Evolutionary conservation across 2,113 vertebrate genomes (phyloP).

Genomic region (Arenaria interpres): DNA sequence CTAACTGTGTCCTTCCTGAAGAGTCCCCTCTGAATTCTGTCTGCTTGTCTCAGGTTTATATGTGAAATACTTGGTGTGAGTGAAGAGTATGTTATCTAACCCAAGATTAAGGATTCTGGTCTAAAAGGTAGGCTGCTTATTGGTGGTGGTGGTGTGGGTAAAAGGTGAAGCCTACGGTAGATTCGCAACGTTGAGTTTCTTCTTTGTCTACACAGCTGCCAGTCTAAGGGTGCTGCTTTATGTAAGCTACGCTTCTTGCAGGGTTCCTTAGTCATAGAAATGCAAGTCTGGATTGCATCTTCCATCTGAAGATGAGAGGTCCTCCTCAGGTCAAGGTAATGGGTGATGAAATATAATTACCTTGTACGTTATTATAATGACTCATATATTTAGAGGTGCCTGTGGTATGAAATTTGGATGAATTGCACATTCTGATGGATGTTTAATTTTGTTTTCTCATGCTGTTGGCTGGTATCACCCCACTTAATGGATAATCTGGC

Average conservation of each 20-base stretch:
- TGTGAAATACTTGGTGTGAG: neutral
- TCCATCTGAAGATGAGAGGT: constrained; percentile 30
- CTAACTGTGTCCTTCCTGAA: neutral
- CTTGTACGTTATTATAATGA: constrained; percentile 59
- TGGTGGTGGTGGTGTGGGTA: neutral
- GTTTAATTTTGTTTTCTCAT: constrained; percentile 61
- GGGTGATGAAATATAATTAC: constrained; percentile 59
- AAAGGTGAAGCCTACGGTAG: neutral
- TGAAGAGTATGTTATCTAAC: neutral
- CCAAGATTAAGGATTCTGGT: neutral
- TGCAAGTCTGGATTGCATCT: constrained; percentile 40
- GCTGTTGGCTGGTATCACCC: constrained; percentile 25
- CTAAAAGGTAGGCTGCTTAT: neutral
- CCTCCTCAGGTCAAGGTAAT: constrained; percentile 47
- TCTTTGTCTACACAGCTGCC: neutral
- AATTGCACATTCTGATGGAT: constrained; percentile 43
- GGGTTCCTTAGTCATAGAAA: constrained; percentile 12
- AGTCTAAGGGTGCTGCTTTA: neutral
- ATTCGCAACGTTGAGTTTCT: neutral
- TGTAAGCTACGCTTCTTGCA: neutral
- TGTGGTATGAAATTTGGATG: constrained; percentile 51
- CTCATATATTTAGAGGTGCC: constrained; percentile 55
- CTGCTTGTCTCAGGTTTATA: neutral
- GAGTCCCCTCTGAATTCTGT: neutral
- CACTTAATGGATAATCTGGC: constrained; percentile 44